A percentile compares a stretch with the other conserved stretches of the same genome.
Evolutionary conservation across 2,888 invertebrate genomes (phyloP).

Genomic region (Cerceris rybyensis): DNA sequence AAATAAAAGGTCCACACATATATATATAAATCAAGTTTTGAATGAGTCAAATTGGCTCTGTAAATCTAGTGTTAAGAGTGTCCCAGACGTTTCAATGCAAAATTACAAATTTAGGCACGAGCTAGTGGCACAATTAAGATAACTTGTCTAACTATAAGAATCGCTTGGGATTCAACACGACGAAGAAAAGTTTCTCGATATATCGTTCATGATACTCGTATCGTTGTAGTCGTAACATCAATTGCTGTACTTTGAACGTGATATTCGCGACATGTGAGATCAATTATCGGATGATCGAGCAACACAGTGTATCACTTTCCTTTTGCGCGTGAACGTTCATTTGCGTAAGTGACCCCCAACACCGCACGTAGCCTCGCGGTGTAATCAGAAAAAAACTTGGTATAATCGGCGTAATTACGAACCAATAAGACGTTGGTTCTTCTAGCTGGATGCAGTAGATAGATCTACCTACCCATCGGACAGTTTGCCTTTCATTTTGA

Average conservation of each 20-base stretch:
- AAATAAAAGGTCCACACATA: too few species aligned
- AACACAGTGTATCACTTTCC: constrained; percentile 20
- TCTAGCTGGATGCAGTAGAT: constrained; percentile 50
- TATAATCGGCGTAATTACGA: constrained; percentile 68
- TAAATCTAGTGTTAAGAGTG: too few species aligned
- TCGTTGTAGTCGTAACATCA: background rate
- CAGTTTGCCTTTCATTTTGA: constrained; percentile 62
- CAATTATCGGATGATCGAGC: constrained; percentile 52
- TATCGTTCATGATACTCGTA: too few species aligned
- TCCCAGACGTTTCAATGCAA: too few species aligned
- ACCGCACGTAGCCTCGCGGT: constrained; percentile 36
- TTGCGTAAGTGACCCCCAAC: constrained; percentile 58
- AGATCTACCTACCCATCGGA: constrained; percentile 54
- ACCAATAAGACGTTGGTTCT: constrained; percentile 53
- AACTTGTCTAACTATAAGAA: too few species aligned
- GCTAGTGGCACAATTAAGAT: too few species aligned
- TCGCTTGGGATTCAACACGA: too few species aligned
- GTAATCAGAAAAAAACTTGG: constrained; percentile 59
- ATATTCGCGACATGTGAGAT: constrained; percentile 35
- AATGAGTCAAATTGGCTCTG: too few species aligned
- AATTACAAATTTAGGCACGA: too few species aligned
- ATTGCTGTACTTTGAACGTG: background rate
- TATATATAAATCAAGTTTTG: too few species aligned
- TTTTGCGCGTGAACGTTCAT: constrained; percentile 35
- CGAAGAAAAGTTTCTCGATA: too few species aligned